Conservation (phyloP, 2,113 vertebrate genomes). For the Grus americana region DNA sequence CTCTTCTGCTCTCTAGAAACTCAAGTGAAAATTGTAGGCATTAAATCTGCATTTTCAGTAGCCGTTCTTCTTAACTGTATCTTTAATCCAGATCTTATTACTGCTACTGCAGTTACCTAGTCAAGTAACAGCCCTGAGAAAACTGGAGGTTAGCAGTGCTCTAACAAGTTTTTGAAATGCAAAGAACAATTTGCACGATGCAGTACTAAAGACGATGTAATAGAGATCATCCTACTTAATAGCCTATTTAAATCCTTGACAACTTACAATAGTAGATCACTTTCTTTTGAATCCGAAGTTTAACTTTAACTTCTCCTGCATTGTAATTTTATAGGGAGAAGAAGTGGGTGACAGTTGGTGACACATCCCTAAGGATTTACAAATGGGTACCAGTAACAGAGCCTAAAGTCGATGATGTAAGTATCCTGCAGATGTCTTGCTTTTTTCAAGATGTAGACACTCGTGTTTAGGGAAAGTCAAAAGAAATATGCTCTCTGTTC, state of each 20-base stretch:
- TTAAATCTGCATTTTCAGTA: conserved; percentile 37
- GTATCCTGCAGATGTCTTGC: conserved; percentile 63
- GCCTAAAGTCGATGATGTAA: conserved; percentile 95
- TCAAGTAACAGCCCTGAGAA: conserved; percentile 38
- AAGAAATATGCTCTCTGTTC: neutral
- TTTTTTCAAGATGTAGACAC: neutral
- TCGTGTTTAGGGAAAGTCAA: neutral
- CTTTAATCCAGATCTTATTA: conserved; percentile 14
- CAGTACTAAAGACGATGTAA: conserved; percentile 26
- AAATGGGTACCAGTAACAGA: conserved; percentile 98
- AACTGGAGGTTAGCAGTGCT: conserved; percentile 41
- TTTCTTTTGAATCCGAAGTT: neutral
- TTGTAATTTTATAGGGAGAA: conserved; percentile 88
- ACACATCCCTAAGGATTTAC: conserved; percentile 97
- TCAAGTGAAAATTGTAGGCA: conserved; percentile 5
- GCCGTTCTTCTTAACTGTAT: conserved; percentile 28
- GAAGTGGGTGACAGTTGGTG: conserved; percentile 98
- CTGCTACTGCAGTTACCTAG: conserved; percentile 53
- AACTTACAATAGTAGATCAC: conserved; percentile 27
- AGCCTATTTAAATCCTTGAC: conserved; percentile 54
- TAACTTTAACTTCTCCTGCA: conserved; percentile 46
- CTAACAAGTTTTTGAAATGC: conserved; percentile 30
- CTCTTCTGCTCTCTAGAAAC: conserved; percentile 42
- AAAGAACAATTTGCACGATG: conserved; percentile 41
- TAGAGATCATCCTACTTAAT: conserved; percentile 55